Conservation (phyloP, 2,113 vertebrate species). For the Ophiodon elongatus region DNA sequence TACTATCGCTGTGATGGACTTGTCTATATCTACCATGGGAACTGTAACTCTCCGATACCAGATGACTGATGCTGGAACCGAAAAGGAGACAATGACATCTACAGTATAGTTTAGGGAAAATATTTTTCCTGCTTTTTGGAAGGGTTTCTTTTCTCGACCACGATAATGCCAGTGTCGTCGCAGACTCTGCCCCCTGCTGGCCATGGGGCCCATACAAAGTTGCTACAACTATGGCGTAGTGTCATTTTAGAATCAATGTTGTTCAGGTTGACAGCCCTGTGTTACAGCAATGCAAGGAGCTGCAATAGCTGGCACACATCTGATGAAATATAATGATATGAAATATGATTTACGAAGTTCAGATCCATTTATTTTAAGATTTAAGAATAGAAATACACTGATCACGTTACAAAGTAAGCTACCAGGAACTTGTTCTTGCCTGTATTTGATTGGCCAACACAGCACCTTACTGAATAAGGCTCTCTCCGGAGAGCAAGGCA, state of each 20-base stretch:
- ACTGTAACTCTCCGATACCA: conserved; percentile 95
- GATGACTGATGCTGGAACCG: conserved; percentile 82
- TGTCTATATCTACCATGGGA: conserved; percentile 93
- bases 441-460: not conserved
- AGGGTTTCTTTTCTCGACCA: conserved; percentile 16
- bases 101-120: not conserved
- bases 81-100: not conserved
- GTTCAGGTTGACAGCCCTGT: not conserved
- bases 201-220: conserved; percentile 28
- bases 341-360: not conserved
- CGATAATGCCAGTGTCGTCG: not conserved
- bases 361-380: not conserved
- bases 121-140: not conserved
- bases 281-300: not conserved
- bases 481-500: not conserved
- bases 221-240: not conserved
- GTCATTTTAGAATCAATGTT: not conserved
- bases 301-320: not conserved
- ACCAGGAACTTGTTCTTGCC: not conserved
- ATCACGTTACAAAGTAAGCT: not conserved
- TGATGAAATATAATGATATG: too few relatives aligned
- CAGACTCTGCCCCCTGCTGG: conserved; percentile 58
- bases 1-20: conserved; percentile 93
- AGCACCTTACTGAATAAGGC: not conserved
- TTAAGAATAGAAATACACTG: not conserved